Evolutionary conservation across 2,113 vertebrate species (phyloP), one percentile per base, ranked within the genome.

Genomic region (Siniperca knerii): DNA sequence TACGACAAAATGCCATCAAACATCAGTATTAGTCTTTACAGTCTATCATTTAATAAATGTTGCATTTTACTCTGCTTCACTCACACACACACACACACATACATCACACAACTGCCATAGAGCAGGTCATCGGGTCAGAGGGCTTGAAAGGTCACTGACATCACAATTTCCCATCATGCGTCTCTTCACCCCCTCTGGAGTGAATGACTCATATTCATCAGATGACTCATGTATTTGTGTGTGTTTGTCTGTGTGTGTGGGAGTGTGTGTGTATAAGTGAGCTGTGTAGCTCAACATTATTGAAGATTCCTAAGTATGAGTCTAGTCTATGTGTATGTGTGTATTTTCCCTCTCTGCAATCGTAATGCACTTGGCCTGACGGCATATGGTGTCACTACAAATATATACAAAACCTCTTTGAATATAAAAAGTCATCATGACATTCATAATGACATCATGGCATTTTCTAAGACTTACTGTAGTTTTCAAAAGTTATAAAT

Each of bases 361-460:
- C 87, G 79, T 95, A 93, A 92, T 81, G 92, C 93, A 91, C 89
- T 94, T 92, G 50, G 78, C 85, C 90, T 94, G 94, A 95, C 90
- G 95, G 93, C 95, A 96, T 95, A 95, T 90, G 90, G 83, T 78
- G 29, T 29, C 29, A 29, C 29, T 29, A 29, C 29, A 29, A 29
- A 29, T 29, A 29, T 29, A 29, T 29, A 29, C 29, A 29, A 29
- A 29, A 29, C 29, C 29, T 2, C 29, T 29, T 29, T 29, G 29
- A 29, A 29, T 29, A 29, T 29, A 29, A 29, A 29, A 29, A 29
- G 29, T 29, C 29, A 29, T 29, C 29, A 29, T 29, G 29, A 29
- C 29, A 29, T 29, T 29, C 29, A 29, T 29, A 29, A 29, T 29
- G 29, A 29, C 29, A 29, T 29, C 29, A 29, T 29, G 29, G 2